Conservation (phyloP, 2,888 invertebrate species). For the Drosophila prostipennis region DNA sequence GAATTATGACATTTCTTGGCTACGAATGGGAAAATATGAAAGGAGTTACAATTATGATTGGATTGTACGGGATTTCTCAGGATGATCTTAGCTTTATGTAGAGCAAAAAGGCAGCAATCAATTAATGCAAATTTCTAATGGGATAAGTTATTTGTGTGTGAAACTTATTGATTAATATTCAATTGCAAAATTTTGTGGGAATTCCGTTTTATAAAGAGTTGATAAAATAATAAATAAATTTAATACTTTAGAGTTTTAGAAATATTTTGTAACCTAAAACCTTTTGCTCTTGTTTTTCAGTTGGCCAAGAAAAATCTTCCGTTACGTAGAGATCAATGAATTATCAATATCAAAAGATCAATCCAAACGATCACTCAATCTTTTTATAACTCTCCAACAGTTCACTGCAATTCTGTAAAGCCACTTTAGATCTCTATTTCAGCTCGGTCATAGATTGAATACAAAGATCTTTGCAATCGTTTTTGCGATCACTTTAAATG, state of each 20-base stretch:
- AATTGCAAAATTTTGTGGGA: neutral
- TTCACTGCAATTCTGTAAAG: neutral
- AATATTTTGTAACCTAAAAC: too few relatives aligned
- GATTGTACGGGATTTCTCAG: conserved; percentile 10
- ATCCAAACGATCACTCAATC: neutral
- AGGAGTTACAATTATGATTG: conserved; percentile 20
- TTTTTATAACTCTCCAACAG: neutral
- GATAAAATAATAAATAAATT: neutral
- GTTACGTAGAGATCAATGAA: neutral
- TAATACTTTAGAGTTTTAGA: neutral
- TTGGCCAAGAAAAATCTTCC: too few relatives aligned
- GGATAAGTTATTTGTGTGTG: too few relatives aligned
- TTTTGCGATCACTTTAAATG: conserved; percentile 25
- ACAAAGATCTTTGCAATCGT: conserved; percentile 7
- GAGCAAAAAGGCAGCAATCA: conserved; percentile 4
- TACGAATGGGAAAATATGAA: neutral
- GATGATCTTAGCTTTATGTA: conserved; percentile 3
- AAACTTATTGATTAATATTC: conserved; percentile 9
- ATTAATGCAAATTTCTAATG: too few relatives aligned
- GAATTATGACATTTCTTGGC: neutral
- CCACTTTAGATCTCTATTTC: neutral
- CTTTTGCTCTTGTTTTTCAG: too few relatives aligned
- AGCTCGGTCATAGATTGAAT: too few relatives aligned
- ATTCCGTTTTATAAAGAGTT: neutral
- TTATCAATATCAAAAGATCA: neutral